These are phyloP conservation scores for Piaya cayana DNA, from an alignment of 2,113 vertebrate species.

Conservation along the genomic window DNA sequence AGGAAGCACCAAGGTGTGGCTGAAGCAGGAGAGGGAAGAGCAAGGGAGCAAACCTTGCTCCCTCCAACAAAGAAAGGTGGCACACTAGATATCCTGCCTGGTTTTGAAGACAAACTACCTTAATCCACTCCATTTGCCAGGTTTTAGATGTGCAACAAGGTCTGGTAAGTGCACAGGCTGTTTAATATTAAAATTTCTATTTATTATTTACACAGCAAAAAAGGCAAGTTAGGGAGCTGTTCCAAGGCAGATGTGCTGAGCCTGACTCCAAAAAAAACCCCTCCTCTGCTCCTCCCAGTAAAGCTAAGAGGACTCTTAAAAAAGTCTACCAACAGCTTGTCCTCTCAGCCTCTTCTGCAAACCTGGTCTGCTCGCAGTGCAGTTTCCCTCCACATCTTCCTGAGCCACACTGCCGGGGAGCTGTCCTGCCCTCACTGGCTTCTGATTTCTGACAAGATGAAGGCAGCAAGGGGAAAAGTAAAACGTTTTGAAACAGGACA, in stretches of 20 bases:
- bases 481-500: background rate
- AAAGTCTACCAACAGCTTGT: background rate
- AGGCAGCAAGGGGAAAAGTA: background rate
- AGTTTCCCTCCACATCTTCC: fast-evolving
- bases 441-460: background rate
- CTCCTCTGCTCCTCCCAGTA: background rate
- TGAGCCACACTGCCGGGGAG: fast-evolving
- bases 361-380: fast-evolving
- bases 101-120: background rate
- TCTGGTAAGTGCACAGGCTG: background rate
- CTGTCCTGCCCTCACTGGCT: background rate
- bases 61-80: background rate
- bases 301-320: background rate
- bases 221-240: background rate
- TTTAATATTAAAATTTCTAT: slow-evolving; percentile 37
- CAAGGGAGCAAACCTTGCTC: background rate
- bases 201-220: slow-evolving; percentile 52
- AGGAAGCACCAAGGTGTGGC: background rate
- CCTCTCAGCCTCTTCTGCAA: background rate
- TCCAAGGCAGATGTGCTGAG: fast-evolving
- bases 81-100: background rate
- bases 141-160: background rate
- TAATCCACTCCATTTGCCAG: background rate
- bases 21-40: background rate
- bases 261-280: background rate